These are phyloP conservation scores for Rotaria magnacalcarata DNA, from an alignment of 2,888 invertebrate species.

Conservation along the genomic window DNA sequence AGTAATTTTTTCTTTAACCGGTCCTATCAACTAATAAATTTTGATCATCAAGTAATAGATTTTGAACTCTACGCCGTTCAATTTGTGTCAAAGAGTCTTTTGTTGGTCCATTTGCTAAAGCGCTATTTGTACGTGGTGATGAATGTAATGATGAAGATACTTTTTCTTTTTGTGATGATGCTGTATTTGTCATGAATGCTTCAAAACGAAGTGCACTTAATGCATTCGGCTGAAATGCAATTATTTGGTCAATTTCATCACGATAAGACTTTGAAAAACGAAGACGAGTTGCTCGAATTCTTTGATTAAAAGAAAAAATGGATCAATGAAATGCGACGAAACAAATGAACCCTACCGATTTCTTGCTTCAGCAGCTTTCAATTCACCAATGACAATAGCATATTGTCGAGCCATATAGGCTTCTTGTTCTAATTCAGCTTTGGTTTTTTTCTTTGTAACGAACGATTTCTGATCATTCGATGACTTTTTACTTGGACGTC, in stretches of 20 bases:
- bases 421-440: neutral
- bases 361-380: conserved; percentile 32
- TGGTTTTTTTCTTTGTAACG: neutral
- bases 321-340: too few species aligned
- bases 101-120: neutral
- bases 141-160: neutral
- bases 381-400: conserved; percentile 7
- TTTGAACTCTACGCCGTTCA: conserved; percentile 27
- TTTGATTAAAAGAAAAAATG: neutral
- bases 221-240: neutral
- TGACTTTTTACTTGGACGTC: neutral
- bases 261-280: neutral
- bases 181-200: conserved; percentile 4
- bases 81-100: neutral
- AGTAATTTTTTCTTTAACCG: neutral
- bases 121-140: neutral
- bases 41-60: neutral
- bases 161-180: neutral
- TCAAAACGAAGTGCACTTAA: conserved; percentile 20
- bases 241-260: conserved; percentile 25
- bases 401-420: conserved; percentile 6
- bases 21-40: conserved; percentile 25
- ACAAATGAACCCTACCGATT: neutral
- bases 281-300: conserved; percentile 28
- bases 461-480: neutral